Percentiles rank a stretch among this genome's conserved stretches.
These are phyloP conservation scores for Micropoecilia bifurca DNA, from an alignment of 2,797 vertebrate genomes.

Conservation along the genomic window DNA sequence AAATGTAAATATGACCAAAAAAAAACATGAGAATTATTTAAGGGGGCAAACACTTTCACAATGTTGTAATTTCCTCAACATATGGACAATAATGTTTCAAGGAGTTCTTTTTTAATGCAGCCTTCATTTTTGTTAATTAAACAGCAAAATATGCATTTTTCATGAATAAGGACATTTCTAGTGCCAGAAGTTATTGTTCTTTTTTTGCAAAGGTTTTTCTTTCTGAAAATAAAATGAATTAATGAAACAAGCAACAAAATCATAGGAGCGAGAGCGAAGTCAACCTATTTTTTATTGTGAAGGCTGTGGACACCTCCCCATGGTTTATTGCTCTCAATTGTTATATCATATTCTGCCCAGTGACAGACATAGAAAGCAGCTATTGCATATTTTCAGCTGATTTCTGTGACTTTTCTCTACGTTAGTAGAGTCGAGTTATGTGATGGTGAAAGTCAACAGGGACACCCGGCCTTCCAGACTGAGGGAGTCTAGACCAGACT, in stretches of 20 bases:
- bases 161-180: neutral
- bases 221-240: neutral
- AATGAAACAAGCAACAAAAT: neutral
- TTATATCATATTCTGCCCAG: constrained; percentile 13
- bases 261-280: neutral
- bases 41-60: neutral
- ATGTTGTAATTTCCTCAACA: neutral
- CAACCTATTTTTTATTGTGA: neutral
- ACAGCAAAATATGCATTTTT: neutral
- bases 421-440: constrained; percentile 42
- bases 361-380: constrained; percentile 35
- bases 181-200: neutral
- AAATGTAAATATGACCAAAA: neutral
- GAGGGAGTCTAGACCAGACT: constrained; percentile 74
- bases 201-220: neutral
- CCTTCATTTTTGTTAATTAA: neutral
- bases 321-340: constrained; percentile 11
- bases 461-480: constrained; percentile 54
- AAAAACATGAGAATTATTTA: neutral
- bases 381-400: constrained; percentile 38
- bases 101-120: neutral
- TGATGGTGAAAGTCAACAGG: constrained; percentile 49
- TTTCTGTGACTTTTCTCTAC: constrained; percentile 32
- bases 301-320: neutral
- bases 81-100: neutral